These are phyloP conservation scores for Stenichneumon culpator DNA, from an alignment of 2,888 invertebrate species.

Conservation along the genomic window DNA sequence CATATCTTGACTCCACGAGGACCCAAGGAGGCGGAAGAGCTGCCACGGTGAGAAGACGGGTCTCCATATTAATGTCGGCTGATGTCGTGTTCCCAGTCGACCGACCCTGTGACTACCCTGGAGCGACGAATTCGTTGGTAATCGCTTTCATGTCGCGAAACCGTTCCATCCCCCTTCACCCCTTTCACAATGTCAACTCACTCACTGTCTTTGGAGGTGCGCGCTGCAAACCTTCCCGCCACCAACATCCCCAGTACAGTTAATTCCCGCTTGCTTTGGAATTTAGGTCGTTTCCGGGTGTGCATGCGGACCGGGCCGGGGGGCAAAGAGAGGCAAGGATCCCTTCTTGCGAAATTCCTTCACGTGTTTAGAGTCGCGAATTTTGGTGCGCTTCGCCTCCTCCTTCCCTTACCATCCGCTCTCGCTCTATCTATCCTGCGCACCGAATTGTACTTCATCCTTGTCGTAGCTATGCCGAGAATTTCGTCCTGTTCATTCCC, in stretches of 20 bases:
- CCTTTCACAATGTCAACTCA: constrained; percentile 34
- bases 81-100: constrained; percentile 55
- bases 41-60: constrained; percentile 24
- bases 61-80: constrained; percentile 29
- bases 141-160: constrained; percentile 60
- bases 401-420: constrained; percentile 10
- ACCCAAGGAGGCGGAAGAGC: constrained; percentile 3
- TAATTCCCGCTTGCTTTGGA: constrained; percentile 72
- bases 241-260: constrained; percentile 63
- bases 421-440: constrained; percentile 29
- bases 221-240: constrained; percentile 35
- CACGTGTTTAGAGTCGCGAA: constrained; percentile 68
- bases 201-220: constrained; percentile 58
- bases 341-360: constrained; percentile 66
- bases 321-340: constrained; percentile 37
- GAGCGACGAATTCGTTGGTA: constrained; percentile 64
- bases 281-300: constrained; percentile 70
- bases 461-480: constrained; percentile 56
- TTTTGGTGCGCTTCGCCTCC: constrained; percentile 62
- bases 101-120: constrained; percentile 51
- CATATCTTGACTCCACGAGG: not conserved
- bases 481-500: constrained; percentile 59
- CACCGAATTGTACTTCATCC: constrained; percentile 30
- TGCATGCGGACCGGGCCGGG: constrained; percentile 49
- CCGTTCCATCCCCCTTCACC: constrained; percentile 25